Base-by-base conservation (phyloP, 92 coral and sea anemone species). In the Zoanthus sansibaricus region DNA sequence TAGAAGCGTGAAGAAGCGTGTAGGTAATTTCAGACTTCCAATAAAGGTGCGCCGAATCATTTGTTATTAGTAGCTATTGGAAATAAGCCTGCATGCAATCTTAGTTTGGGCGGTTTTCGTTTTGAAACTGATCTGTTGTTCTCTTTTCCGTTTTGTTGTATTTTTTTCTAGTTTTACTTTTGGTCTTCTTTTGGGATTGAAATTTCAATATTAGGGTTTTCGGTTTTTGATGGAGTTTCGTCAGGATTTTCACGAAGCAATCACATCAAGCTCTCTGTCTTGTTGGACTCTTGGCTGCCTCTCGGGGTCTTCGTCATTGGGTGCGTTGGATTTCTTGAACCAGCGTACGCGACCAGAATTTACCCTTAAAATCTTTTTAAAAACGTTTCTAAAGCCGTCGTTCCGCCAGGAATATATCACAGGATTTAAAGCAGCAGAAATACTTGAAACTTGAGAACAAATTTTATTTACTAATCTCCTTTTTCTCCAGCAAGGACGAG, bases 371-470 rank as follows among this genome's bases (percentile, higher is more conserved):
- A 79, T 45, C 59, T 46, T 80, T 58, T 44, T 64, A 44, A 25
- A 80, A 80, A 51, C 85, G 15, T 46, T 80, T 66, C 46, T 44
- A 64, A 80, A 80, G 66, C 75, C 18, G 46, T 80, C 75, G 62
- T 47, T 80, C 66, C 85, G 85, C 37, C 85, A 71, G 37, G 85
- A n/a, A 70, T 80, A 80, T 80, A 80, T 79, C n/a, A 79, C 12
- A 42, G 84, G 84, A 46, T 79, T 79, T 21, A 79, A 42, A 31
- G 12, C 55, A 17, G 84, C 84, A 20, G 84, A 79, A 62, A 79
- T 18, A 7, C 72, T 59, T 32, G 84, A 79, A n/a, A 79, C 31
- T 13, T 37, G 54, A 31, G 21, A 79, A 6, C 64, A 45, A 5
- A 66, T 5, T 66, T 46, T 79, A 7, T 62, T 62, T 12, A 5